phyloP scores from a whole-genome alignment of 2,797 vertebrate species.

The Pelodytes ibericus region DNA sequence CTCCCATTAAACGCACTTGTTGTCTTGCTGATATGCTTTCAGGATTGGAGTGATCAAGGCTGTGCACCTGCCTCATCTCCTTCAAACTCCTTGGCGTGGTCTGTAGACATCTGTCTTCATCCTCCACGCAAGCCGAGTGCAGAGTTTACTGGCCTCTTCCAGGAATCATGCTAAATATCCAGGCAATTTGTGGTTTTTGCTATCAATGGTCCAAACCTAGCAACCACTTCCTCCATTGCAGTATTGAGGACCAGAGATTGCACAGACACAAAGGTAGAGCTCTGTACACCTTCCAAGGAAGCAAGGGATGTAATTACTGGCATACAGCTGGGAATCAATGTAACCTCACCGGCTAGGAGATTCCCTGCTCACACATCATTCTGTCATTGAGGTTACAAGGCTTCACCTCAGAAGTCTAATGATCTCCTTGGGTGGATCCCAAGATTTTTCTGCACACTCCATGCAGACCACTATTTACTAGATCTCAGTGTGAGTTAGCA shows the following conservation, averaged over 20 bases:
- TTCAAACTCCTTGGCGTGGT: too few relatives aligned
- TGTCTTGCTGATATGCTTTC: too few relatives aligned
- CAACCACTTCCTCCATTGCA: slow-evolving; percentile 31
- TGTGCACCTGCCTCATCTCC: too few relatives aligned
- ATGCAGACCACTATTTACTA: slow-evolving; percentile 29
- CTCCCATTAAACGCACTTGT: too few relatives aligned
- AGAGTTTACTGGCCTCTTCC: slow-evolving; percentile 17
- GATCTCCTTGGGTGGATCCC: slow-evolving; percentile 35
- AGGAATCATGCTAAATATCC: slow-evolving; percentile 23
- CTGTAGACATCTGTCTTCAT: too few relatives aligned
- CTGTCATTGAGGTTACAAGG: slow-evolving; percentile 18
- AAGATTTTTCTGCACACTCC: slow-evolving; percentile 12
- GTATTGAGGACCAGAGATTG: slow-evolving; percentile 25
- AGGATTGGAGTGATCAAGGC: too few relatives aligned
- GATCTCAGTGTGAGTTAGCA: slow-evolving; percentile 27
- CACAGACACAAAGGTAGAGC: background rate
- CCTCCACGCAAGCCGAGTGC: too few relatives aligned
- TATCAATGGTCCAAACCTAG: slow-evolving; percentile 11
- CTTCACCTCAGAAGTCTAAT: slow-evolving; percentile 16
- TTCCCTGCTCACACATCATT: slow-evolving; percentile 19
- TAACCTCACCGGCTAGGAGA: slow-evolving; percentile 18
- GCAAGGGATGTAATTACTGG: slow-evolving; percentile 33
- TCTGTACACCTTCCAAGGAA: slow-evolving; percentile 35
- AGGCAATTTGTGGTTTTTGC: slow-evolving; percentile 42
- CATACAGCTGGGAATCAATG: slow-evolving; percentile 23